These are phyloP conservation scores for Thecophora atra DNA, from an alignment of 2,888 invertebrate species.

Conservation along the genomic window DNA sequence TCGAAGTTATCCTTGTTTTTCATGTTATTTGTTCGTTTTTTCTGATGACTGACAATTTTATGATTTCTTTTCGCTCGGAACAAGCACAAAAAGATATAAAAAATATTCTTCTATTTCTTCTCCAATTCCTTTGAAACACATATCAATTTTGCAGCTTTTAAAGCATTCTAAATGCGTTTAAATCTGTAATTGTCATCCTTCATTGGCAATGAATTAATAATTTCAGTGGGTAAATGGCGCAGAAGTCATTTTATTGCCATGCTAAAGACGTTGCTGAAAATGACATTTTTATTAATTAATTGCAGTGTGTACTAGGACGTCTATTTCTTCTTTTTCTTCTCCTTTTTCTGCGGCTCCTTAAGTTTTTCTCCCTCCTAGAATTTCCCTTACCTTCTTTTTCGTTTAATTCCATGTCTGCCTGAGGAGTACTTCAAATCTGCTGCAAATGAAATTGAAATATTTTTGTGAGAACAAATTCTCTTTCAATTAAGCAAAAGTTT, in stretches of 20 bases:
- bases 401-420: background rate
- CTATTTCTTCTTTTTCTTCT: too few relatives aligned
- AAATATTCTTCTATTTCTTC: background rate
- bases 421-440: background rate
- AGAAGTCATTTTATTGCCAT: conserved; percentile 8
- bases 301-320: too few relatives aligned
- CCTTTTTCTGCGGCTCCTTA: background rate
- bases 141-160: background rate
- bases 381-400: background rate
- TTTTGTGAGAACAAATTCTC: background rate
- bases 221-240: background rate
- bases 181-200: too few relatives aligned
- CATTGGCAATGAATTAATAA: background rate
- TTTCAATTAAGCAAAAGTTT: background rate
- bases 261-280: background rate
- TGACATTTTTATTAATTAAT: conserved; percentile 14
- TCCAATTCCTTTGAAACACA: background rate
- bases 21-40: too few relatives aligned
- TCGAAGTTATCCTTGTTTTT: conserved; percentile 26
- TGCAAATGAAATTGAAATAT: conserved; percentile 17
- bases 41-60: background rate
- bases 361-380: background rate
- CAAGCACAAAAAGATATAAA: too few relatives aligned
- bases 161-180: too few relatives aligned
- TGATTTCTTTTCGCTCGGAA: background rate